A percentile compares a stretch with the other conserved stretches of the same genome.
These are phyloP conservation scores for Eupeodes corollae DNA, from an alignment of 1,140 invertebrate species.

Conservation along the genomic window DNA sequence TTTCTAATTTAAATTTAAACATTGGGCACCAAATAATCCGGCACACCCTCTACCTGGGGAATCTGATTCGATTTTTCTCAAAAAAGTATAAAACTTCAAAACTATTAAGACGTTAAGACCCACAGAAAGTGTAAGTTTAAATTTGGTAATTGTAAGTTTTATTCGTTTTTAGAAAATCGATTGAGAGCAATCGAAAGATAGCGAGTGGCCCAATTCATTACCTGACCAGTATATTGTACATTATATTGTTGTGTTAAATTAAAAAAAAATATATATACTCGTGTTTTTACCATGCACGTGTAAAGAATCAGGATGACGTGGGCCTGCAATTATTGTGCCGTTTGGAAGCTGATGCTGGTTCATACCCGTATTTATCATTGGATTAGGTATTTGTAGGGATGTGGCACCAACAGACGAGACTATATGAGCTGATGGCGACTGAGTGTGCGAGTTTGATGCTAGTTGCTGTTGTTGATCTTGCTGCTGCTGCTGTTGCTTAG, in stretches of 20 bases:
- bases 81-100: too few species aligned
- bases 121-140: too few species aligned
- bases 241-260: slow-evolving; percentile 5
- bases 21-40: neutral
- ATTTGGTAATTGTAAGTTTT: too few species aligned
- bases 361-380: slow-evolving; percentile 3
- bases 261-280: neutral
- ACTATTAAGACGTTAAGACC: too few species aligned
- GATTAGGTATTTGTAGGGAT: slow-evolving; percentile 5
- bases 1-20: neutral
- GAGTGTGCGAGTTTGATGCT: neutral
- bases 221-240: too few species aligned
- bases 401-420: neutral
- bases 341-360: slow-evolving; percentile 9
- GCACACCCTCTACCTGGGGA: too few species aligned
- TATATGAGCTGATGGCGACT: neutral
- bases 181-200: too few species aligned
- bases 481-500: neutral
- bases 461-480: neutral
- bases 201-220: too few species aligned
- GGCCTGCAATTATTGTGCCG: slow-evolving; percentile 9
- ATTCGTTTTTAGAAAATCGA: too few species aligned
- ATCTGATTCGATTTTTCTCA: too few species aligned
- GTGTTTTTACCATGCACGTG: neutral
- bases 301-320: neutral